These are phyloP conservation scores for Caenorhabditis imperialis DNA, from an alignment of 2,888 invertebrate species.

Conservation along the genomic window DNA sequence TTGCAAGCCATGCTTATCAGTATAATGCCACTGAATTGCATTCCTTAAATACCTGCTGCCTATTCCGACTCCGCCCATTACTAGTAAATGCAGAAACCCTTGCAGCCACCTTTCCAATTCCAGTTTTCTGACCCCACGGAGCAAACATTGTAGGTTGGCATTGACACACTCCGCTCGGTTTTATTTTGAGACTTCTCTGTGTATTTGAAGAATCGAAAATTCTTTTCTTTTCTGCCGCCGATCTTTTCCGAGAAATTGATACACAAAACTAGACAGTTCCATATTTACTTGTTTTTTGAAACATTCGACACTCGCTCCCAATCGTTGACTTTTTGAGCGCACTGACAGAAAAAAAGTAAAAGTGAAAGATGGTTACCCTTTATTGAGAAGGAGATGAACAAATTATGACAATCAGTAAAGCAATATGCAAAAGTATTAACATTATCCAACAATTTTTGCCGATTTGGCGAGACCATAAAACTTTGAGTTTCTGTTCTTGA, in stretches of 20 bases:
- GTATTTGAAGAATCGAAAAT: too few species aligned
- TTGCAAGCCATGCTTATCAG: too few species aligned
- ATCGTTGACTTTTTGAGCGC: too few species aligned
- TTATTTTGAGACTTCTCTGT: slow-evolving; percentile 44
- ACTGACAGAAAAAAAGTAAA: too few species aligned
- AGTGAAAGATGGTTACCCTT: too few species aligned
- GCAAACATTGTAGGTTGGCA: slow-evolving; percentile 42
- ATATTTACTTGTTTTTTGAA: slow-evolving; percentile 42
- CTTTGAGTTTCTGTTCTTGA: slow-evolving; percentile 46
- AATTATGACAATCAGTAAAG: too few species aligned
- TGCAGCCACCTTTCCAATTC: slow-evolving; percentile 8
- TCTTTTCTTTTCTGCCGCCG: slow-evolving; percentile 17
- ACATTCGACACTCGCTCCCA: too few species aligned
- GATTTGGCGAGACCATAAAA: slow-evolving; percentile 61
- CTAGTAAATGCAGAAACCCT: slow-evolving; percentile 11
- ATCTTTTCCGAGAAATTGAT: slow-evolving; percentile 25
- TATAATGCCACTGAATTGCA: too few species aligned
- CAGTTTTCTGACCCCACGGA: slow-evolving; percentile 48
- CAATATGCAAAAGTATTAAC: too few species aligned
- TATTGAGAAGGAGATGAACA: too few species aligned
- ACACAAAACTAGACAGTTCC: slow-evolving; percentile 7
- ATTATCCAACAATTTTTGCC: slow-evolving; percentile 51
- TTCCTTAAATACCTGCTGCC: too few species aligned
- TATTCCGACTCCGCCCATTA: slow-evolving; percentile 1
- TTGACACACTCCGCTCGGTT: slow-evolving; percentile 36